A percentile compares a stretch with the other conserved stretches of the same genome.
These are phyloP conservation scores for Vipera latastei DNA, from an alignment of 2,797 vertebrate species.

Conservation along the genomic window DNA sequence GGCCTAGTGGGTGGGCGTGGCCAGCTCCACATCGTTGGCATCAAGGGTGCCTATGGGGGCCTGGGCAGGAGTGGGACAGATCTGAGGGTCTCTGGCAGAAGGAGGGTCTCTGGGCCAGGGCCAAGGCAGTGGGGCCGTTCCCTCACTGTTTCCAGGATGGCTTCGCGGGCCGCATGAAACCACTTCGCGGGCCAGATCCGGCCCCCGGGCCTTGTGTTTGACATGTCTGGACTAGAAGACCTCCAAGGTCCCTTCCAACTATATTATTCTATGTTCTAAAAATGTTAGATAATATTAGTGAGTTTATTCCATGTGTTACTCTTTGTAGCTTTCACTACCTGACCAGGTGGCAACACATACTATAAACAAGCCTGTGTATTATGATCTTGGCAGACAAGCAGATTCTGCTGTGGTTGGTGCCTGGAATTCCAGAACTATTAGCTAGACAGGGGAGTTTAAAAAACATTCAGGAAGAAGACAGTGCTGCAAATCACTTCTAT, in stretches of 20 bases:
- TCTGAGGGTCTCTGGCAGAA: too few relatives aligned
- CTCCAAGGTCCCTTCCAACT: background rate
- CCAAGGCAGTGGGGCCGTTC: too few relatives aligned
- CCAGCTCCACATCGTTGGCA: too few relatives aligned
- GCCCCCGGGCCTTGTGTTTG: too few relatives aligned
- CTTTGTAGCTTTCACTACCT: background rate
- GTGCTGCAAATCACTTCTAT: background rate
- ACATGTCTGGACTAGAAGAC: too few relatives aligned
- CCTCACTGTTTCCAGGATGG: too few relatives aligned
- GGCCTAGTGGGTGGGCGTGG: too few relatives aligned
- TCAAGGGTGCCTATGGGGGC: too few relatives aligned
- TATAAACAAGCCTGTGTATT: background rate
- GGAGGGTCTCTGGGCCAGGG: too few relatives aligned
- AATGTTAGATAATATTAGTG: background rate
- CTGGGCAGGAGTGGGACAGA: too few relatives aligned
- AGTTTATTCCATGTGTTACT: background rate
- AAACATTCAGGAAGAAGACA: background rate
- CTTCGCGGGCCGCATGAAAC: too few relatives aligned
- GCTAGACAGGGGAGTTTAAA: background rate
- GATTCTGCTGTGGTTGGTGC: background rate
- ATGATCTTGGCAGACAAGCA: background rate
- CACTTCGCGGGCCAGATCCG: too few relatives aligned
- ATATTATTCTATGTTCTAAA: background rate
- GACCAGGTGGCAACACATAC: background rate
- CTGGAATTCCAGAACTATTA: background rate